Evolutionary conservation across 2,113 vertebrate genomes (phyloP).

Genomic region (Pygoscelis antarcticus): DNA sequence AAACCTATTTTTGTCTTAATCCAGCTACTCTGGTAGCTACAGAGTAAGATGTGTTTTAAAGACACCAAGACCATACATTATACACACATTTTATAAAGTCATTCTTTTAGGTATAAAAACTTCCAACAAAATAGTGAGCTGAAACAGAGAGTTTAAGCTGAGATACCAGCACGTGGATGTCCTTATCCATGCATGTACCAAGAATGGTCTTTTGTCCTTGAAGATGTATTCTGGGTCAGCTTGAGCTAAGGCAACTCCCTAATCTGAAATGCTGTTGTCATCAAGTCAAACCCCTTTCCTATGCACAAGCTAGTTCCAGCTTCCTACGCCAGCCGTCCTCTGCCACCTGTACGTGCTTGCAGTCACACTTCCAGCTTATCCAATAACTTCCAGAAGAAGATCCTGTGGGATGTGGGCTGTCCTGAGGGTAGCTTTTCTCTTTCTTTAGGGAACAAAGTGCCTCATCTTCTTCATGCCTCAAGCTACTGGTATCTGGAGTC

Average conservation of each 20-base stretch:
- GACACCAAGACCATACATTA: neutral
- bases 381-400: neutral
- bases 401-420: neutral
- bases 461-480: neutral
- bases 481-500: neutral
- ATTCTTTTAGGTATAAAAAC: neutral
- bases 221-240: neutral
- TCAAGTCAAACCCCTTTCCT: neutral
- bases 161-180: neutral
- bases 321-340: neutral
- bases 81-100: neutral
- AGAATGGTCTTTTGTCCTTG: neutral
- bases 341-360: neutral
- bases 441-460: neutral
- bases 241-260: neutral
- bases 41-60: neutral
- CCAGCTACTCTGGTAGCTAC: neutral
- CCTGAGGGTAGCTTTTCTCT: neutral
- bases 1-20: neutral
- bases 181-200: neutral
- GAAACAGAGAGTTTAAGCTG: neutral
- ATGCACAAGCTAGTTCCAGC: neutral
- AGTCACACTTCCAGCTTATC: neutral
- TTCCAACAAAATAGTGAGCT: neutral
- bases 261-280: neutral